phyloP scores from a whole-genome alignment of 2,888 invertebrate species.

The Mechanitis messenoides region DNA sequence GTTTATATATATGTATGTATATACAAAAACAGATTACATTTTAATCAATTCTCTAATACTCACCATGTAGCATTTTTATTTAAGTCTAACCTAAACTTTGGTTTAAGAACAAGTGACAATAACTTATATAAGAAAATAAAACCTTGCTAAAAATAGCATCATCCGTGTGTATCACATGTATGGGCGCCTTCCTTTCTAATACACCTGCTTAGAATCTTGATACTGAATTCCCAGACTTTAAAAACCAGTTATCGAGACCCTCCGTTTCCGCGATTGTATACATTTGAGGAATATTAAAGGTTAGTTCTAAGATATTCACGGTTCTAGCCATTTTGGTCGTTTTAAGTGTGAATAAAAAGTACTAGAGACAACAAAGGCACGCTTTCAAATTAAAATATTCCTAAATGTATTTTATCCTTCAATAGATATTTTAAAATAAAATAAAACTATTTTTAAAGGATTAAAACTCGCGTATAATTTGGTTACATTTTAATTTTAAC shows the following conservation, averaged over 20 bases:
- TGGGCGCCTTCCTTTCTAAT: constrained; percentile 60
- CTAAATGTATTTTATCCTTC: neutral
- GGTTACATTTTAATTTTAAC: too few species aligned
- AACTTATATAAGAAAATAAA: too few species aligned
- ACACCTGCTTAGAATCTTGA: constrained; percentile 72
- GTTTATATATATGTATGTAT: too few species aligned
- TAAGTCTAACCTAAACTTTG: too few species aligned
- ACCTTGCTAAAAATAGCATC: neutral
- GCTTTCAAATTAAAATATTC: constrained; percentile 27
- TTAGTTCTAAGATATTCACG: constrained; percentile 27
- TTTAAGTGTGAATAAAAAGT: constrained; percentile 45
- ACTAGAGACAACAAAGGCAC: constrained; percentile 30
- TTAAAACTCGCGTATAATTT: too few species aligned
- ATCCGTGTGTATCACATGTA: constrained; percentile 43
- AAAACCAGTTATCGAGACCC: constrained; percentile 53
- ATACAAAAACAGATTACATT: too few species aligned
- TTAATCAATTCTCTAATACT: too few species aligned
- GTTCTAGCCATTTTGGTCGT: constrained; percentile 38
- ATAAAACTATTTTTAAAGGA: too few species aligned
- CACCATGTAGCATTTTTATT: too few species aligned
- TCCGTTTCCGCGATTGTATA: constrained; percentile 32
- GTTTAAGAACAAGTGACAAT: too few species aligned
- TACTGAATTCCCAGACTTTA: constrained; percentile 60
- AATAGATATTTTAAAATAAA: too few species aligned
- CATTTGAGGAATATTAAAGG: constrained; percentile 25